Percentiles rank a stretch among this genome's conserved stretches.
These are phyloP conservation scores for Drosophila trichaetosa DNA, from an alignment of 2,888 invertebrate species.

Conservation along the genomic window DNA sequence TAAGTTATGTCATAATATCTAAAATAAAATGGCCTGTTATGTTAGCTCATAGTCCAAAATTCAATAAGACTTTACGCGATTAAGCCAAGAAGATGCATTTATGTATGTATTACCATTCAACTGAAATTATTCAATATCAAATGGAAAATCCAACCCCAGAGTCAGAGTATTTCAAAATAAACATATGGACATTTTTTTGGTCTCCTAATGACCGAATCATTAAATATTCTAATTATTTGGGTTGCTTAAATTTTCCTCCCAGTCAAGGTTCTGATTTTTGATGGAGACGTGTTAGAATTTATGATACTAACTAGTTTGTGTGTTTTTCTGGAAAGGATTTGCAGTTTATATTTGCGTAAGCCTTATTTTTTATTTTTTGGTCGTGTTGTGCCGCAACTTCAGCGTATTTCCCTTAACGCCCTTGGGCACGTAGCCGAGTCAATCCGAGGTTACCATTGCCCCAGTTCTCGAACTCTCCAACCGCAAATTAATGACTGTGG, in stretches of 20 bases:
- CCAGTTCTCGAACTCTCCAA: slow-evolving; percentile 24
- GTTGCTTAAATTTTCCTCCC: background rate
- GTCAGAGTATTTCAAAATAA: background rate
- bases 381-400: slow-evolving; percentile 14
- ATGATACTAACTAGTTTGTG: slow-evolving; percentile 1
- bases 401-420: slow-evolving; percentile 10
- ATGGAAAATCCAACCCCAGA: background rate
- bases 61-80: background rate
- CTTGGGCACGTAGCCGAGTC: slow-evolving; percentile 18
- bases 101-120: background rate
- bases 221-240: background rate
- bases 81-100: background rate
- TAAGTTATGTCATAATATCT: background rate
- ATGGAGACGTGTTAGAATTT: slow-evolving; percentile 1
- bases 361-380: background rate
- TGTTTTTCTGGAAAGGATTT: slow-evolving; percentile 20
- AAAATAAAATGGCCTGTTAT: slow-evolving; percentile 10
- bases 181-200: background rate
- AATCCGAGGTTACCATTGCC: slow-evolving; percentile 14
- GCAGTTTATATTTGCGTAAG: slow-evolving; percentile 25
- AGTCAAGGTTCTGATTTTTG: background rate
- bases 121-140: background rate
- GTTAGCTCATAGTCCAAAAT: background rate
- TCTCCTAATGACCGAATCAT: background rate
- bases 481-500: slow-evolving; percentile 64